Base-by-base conservation (phyloP, 2,113 vertebrate species). In the Colius striatus region DNA sequence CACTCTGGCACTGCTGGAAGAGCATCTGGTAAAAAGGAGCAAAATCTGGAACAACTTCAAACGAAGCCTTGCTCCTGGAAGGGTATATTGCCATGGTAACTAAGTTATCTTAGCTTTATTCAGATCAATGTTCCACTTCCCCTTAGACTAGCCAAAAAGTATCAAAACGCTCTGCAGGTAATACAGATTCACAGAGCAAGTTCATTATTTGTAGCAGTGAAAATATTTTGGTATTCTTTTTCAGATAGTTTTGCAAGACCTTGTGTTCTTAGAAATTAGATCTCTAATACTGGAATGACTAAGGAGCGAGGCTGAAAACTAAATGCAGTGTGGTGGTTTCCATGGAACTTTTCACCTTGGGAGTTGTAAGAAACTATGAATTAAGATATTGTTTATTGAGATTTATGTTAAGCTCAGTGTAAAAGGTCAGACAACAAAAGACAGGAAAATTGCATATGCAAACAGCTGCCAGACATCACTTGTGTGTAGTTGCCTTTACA, bases 21-120 rank as follows among this genome's bases (percentile, higher is more conserved):
- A 96, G 87, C 90, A 97, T 91, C 83, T 96, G 95, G 87, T 92
- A 62, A 82, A 95, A 79, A 84, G 75, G 26, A 86, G 66, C 67
- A 89, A 81, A 94, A 87, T 51, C 63, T 97, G 93, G 90, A 94
- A 71, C n/a, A 67, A 66, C 73, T 70, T 94, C 89, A 90, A 80
- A 89, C 11, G 54, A 87, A 87, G 32, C 41, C 41, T 82, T 86
- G 36, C 36, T 93, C 53, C 75, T 93, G 61, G 75, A 92, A 95
- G 78, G 43, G 11, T 81, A 92, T 91, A 92, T 91, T 88, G 84
- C 89, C 77, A 66, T 87, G 63, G 95, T 84, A 96, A 95, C 92
- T 73, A 53, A 78, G 14, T 91, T 81, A 48, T 76, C 60, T 88
- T 47, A 75, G 77, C 62, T 41, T 85, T 29, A 23, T 26, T 90